A percentile compares a stretch with the other conserved stretches of the same genome.
Evolutionary conservation across 2,888 invertebrate genomes (phyloP).

Genomic region (Athetis lepigone): DNA sequence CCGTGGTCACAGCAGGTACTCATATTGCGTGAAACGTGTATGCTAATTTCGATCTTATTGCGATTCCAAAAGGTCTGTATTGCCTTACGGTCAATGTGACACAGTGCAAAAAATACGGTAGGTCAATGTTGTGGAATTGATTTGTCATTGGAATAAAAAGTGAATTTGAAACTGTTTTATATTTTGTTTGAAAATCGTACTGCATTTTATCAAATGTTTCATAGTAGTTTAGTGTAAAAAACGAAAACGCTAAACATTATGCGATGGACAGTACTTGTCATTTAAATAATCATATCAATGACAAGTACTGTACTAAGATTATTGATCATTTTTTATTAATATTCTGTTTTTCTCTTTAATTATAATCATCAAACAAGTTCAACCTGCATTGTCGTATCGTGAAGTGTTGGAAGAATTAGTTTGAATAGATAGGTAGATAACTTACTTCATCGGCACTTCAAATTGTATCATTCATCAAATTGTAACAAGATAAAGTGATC

Average conservation of each 20-base stretch:
- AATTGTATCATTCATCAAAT: background rate
- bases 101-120: conserved; percentile 42
- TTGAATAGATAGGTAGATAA: background rate
- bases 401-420: background rate
- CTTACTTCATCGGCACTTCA: background rate
- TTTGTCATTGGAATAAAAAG: conserved; percentile 30
- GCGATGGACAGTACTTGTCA: no score
- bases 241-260: no score
- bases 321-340: background rate
- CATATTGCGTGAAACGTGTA: conserved; percentile 44
- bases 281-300: background rate
- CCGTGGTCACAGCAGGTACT: conserved; percentile 58
- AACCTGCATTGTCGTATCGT: background rate
- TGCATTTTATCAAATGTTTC: no score
- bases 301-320: background rate
- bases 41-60: conserved; percentile 57
- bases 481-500: background rate
- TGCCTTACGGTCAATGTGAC: conserved; percentile 11
- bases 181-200: background rate
- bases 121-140: conserved; percentile 36
- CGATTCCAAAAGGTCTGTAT: conserved; percentile 27
- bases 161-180: conserved; percentile 1
- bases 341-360: background rate
- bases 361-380: conserved; percentile 3
- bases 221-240: no score